phyloP scores from a whole-genome alignment of 2,113 vertebrate species.

The Daphoenositta chrysoptera region DNA sequence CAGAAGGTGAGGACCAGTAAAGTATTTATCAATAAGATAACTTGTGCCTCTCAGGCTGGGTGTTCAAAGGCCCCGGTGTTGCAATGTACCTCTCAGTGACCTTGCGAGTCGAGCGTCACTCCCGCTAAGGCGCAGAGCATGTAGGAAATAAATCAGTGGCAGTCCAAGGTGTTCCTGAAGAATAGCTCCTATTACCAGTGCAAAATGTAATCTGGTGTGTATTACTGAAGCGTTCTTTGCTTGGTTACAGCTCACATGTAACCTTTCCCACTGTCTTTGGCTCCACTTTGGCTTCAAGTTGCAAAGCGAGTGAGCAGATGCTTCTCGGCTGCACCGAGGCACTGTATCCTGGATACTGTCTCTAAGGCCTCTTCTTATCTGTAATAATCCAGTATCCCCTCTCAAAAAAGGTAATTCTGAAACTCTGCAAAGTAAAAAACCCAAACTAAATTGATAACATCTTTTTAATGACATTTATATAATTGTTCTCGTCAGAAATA shows the following conservation, averaged over 20 bases:
- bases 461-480: slow-evolving; percentile 62
- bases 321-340: neutral
- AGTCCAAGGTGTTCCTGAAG: slow-evolving; percentile 36
- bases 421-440: neutral
- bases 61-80: neutral
- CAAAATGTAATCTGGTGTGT: slow-evolving; percentile 17
- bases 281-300: neutral
- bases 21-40: slow-evolving; percentile 3
- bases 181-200: slow-evolving; percentile 25
- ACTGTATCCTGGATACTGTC: slow-evolving; percentile 3
- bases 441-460: neutral
- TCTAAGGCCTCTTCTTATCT: slow-evolving; percentile 53
- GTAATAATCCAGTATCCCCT: neutral
- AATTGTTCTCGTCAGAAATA: slow-evolving; percentile 69
- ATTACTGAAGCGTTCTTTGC: neutral
- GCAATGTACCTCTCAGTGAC: neutral
- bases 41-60: neutral
- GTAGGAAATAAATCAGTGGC: slow-evolving; percentile 51
- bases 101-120: slow-evolving; percentile 23
- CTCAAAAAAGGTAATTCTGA: slow-evolving; percentile 2
- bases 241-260: slow-evolving; percentile 34
- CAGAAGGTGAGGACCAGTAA: slow-evolving; percentile 62
- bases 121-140: neutral
- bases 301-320: neutral
- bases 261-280: slow-evolving; percentile 37